Evolutionary conservation across 2,888 invertebrate species (phyloP).

Genomic region (Gandaritis pyraliata): DNA sequence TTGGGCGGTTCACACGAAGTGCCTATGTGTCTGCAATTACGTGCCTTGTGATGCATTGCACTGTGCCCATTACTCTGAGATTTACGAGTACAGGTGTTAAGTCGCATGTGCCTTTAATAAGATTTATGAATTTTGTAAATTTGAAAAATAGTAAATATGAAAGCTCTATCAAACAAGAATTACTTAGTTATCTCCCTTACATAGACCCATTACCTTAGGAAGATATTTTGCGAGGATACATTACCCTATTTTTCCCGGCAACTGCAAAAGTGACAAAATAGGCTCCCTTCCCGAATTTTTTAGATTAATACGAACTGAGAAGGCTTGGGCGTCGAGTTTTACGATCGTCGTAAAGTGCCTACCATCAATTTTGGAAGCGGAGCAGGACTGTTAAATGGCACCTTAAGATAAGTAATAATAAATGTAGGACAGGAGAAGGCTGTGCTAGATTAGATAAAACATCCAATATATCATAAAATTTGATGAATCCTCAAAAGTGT

Average conservation of each 20-base stretch:
- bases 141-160: too few species aligned
- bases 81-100: too few species aligned
- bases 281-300: slow-evolving; percentile 38
- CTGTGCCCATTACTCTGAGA: too few species aligned
- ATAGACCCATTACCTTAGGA: not conserved
- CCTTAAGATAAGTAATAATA: slow-evolving; percentile 35
- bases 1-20: too few species aligned
- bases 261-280: slow-evolving; percentile 36
- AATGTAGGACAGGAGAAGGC: slow-evolving; percentile 26
- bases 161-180: too few species aligned
- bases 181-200: too few species aligned
- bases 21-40: too few species aligned
- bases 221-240: slow-evolving; percentile 13
- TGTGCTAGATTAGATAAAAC: slow-evolving; percentile 16
- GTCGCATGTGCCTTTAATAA: too few species aligned
- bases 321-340: slow-evolving; percentile 44
- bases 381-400: slow-evolving; percentile 39
- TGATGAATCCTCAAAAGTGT: not conserved
- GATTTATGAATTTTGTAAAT: too few species aligned
- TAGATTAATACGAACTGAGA: slow-evolving; percentile 48
- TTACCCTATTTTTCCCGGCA: slow-evolving; percentile 25
- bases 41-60: too few species aligned
- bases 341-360: slow-evolving; percentile 47
- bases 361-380: slow-evolving; percentile 43
- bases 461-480: not conserved